Base-by-base conservation (phyloP, 2,113 vertebrate species). In the Barnardius zonarius region DNA sequence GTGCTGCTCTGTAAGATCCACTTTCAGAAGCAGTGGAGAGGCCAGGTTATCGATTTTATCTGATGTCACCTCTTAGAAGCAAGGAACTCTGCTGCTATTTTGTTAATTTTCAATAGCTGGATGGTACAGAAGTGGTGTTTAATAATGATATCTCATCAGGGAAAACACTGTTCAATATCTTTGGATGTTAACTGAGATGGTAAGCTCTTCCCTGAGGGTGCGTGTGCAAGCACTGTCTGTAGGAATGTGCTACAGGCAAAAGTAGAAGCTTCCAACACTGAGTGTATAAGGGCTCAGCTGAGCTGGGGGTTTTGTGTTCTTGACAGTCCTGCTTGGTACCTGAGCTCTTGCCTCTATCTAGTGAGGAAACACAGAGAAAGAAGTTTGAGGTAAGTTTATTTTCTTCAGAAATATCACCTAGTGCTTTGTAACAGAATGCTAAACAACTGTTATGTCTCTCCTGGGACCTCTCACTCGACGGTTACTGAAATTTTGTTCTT, bases 251-350 rank as follows among this genome's bases (percentile, higher is more conserved):
- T 68, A 30, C 19, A 28, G 55, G 59, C 28, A 35, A 27, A 62
- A 44, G 52, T 5, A 51, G 52, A 54, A 77, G 67, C 31, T 77
- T 13, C 20, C 5, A 3, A 35, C 14, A 66, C 88, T 16, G 48
- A 77, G 20, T 0, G 0, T 72, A 11, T 35, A 0, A 0, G 31
- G 11, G 3, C 37, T 74, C 41, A 79, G 27, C 35, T 62, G 49
- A 64, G 41, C 27, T 48, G 62, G n/a, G 61, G 23, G n/a, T 88
- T 46, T 30, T 55, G 11, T 69, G 25, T 51, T 88, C 43, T 25
- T 22, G 31, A 11, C n/a, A 20, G 25, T 39, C 12, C 25, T 27
- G 11, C 33, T 57, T 67, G 10, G 15, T 55, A 46, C 30, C 66
- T 82, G 39, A 51, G 14, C 20, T 90, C 51, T 88, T 63, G 24